Base-by-base conservation (phyloP, 2,888 invertebrate genomes). In the Aleiodes leptofemur region DNA sequence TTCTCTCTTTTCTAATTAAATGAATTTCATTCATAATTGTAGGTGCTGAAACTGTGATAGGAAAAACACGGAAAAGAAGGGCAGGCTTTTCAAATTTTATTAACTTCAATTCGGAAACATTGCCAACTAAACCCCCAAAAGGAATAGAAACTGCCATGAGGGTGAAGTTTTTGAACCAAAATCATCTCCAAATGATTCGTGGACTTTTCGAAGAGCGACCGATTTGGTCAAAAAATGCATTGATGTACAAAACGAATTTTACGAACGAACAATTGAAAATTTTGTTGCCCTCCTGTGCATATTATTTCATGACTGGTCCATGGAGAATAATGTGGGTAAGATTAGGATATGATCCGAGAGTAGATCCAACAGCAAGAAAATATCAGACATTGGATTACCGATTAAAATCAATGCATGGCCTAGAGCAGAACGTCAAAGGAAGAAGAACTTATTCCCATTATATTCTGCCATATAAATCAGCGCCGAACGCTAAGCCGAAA, bases 311-410 rank as follows among this genome's bases (percentile, higher is more conserved):
- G 72, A 95, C 94, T 78, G 99, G 99, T 0, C 99, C 98, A 0
- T 99, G 98, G 97, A 92, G 97, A 79, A 93, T 94, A 71, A 92
- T 96, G 87, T 99, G 98, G 96, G 94, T 97, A 0, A 93, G 92
- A 82, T 94, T 95, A 84, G 98, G 98, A 0, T 98, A 96, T 86
- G 98, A 99, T 90, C 98, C 99, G 0, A 92, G 96, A 34, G 94
- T 93, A 82, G 94, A 96, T 79, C 94, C 95, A 4, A 90, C 91
- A 1, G 92, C 97, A 1, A 94, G 96, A 81, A 93, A 93, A 71
- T 98, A 96, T 87, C 99, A 99, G 90, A 95, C 95, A 3, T 91
- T 98, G 76, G 98, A 98, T 89, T 97, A 95, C 86, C 92, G 96
- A 81, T 88, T 94, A 53, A 91, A 93, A 83, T 91, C 92, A 69